Base-by-base conservation (phyloP, 1,140 invertebrate species). In the Anastatus disparis region DNA sequence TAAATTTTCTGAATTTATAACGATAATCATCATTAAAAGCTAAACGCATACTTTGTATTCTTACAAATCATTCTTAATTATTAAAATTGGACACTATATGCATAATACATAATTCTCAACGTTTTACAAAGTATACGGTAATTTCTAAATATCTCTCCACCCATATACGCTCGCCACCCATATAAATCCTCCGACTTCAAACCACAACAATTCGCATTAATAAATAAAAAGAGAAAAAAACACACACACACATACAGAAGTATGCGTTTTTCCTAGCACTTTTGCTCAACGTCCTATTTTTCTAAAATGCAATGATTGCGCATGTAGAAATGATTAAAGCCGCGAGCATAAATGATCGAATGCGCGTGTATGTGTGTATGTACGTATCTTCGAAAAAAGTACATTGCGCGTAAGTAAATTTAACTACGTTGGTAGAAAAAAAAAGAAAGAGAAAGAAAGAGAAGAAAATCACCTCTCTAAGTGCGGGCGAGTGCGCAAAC, bases 361-460 rank as follows among this genome's bases (percentile, higher is more conserved):
- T n/a, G 31, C 6, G 17, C 50, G 26, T 35, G 44, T 20, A n/a
- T 4, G 17, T 6, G 22, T 20, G 22, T 24, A 24, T 35, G 10
- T 35, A 35, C 12, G 53, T 13, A 3, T 13, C 50, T 56, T 56
- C 40, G 38, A 42, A 55, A 65, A 55, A n/a, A n/a, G n/a, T n/a
- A n/a, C 55, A 48, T 35, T 44, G 40, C 29, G 42, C 9, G 42
- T 59, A 58, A 68, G 44, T 68, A 59, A 68, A 68, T 59, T 68
- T 58, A n/a, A 15, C 53, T 15, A 56, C 12, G n/a, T n/a, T n/a
- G n/a, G n/a, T n/a, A n/a, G n/a, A n/a, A n/a, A n/a, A n/a, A n/a
- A n/a, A n/a, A n/a, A n/a, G n/a, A n/a, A n/a, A n/a, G n/a, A n/a
- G n/a, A n/a, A n/a, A n/a, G n/a, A n/a, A 10, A 31, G 42, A 46